Evolutionary conservation across 2,888 invertebrate species (phyloP).

Genomic region (Phlogophora meticulosa): DNA sequence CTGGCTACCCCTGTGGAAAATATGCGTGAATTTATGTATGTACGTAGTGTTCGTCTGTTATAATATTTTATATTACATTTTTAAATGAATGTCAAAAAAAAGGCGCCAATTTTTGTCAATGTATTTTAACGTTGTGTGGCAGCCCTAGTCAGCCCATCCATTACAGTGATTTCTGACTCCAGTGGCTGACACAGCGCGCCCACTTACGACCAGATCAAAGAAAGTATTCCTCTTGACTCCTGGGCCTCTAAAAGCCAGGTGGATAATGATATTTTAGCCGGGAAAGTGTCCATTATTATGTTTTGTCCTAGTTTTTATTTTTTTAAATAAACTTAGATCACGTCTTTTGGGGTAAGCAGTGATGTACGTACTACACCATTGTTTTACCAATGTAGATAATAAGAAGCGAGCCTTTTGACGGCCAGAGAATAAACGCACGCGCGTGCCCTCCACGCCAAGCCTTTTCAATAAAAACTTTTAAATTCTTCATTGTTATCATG

Average conservation of each 20-base stretch:
- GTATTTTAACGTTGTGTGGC: conserved; percentile 30
- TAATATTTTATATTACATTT: no score
- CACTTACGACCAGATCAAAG: conserved; percentile 81
- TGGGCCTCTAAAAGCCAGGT: conserved; percentile 63
- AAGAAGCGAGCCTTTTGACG: no score
- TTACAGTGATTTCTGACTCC: conserved; percentile 86
- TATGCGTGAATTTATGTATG: no score
- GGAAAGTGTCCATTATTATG: not conserved
- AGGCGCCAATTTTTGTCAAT: rapidly evolving
- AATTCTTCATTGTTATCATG: no score
- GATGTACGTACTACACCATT: no score
- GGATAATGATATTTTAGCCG: conserved; percentile 28
- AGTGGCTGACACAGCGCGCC: conserved; percentile 76
- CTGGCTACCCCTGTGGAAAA: no score
- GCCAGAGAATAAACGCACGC: no score
- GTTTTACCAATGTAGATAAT: no score
- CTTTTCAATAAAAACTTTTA: no score
- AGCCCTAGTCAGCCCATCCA: conserved; percentile 80
- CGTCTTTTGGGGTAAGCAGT: not conserved
- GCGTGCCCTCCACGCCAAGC: no score
- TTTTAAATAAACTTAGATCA: not conserved
- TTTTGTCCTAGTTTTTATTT: not conserved
- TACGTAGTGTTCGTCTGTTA: no score
- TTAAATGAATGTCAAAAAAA: no score
- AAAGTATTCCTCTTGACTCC: conserved; percentile 68